Evolutionary conservation across 2,888 invertebrate species (phyloP).

Genomic region (Calameuta filiformis): DNA sequence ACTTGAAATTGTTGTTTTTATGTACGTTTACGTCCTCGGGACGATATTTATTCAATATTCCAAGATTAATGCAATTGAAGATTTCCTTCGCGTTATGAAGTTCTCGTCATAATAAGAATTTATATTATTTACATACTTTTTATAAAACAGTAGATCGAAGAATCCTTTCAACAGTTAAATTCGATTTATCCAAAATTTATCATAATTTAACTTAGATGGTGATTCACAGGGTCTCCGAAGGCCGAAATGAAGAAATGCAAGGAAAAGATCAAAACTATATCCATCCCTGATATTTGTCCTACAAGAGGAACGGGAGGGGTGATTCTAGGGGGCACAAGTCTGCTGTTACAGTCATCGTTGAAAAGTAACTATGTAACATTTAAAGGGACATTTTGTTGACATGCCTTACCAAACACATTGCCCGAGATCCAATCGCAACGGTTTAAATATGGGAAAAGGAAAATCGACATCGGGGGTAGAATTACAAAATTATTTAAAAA

Average conservation of each 20-base stretch:
- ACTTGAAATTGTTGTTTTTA: not conserved
- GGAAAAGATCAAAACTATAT: not conserved
- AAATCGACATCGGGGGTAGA: not conserved
- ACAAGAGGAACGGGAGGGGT: not conserved
- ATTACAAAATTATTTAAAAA: not conserved
- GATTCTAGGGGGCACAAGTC: not conserved
- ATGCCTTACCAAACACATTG: not conserved
- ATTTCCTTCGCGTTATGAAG: not conserved
- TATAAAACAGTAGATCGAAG: not conserved
- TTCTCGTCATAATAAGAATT: not conserved
- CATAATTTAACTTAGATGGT: not conserved
- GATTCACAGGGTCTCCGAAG: not conserved
- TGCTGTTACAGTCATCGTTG: not conserved
- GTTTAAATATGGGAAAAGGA: not conserved
- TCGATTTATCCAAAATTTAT: not conserved
- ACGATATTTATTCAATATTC: not conserved
- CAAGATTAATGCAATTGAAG: not conserved
- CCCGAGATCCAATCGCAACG: not conserved
- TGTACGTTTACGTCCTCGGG: not conserved
- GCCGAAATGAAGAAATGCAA: not conserved
- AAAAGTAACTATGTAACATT: slow-evolving; percentile 5
- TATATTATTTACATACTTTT: not conserved
- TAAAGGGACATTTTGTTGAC: not conserved
- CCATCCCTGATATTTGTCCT: not conserved
- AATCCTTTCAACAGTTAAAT: too few species aligned